Evolutionary conservation across 2,797 vertebrate genomes (phyloP).

Genomic region (Aphelocoma californica): DNA sequence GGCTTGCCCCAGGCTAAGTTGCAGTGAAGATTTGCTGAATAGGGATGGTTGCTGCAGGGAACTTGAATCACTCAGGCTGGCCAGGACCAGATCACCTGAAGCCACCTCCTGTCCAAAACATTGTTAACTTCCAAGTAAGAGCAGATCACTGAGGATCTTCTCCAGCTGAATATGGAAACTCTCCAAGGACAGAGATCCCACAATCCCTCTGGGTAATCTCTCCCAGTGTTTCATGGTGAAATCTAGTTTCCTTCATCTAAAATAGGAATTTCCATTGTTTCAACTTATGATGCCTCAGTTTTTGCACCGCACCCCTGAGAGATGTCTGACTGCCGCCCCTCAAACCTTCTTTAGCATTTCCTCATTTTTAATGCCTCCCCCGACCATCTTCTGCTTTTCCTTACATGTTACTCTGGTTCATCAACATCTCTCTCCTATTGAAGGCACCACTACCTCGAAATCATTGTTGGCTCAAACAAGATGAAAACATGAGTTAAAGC

Average conservation of each 20-base stretch:
- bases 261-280: neutral
- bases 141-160: neutral
- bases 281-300: neutral
- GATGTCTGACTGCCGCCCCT: neutral
- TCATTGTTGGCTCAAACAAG: neutral
- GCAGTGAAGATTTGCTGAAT: neutral
- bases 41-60: neutral
- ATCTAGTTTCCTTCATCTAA: neutral
- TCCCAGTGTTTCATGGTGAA: neutral
- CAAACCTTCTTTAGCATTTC: neutral
- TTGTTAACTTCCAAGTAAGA: neutral
- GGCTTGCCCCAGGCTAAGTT: accelerated
- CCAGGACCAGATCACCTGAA: neutral
- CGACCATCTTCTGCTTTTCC: neutral
- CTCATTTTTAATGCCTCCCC: neutral
- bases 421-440: neutral
- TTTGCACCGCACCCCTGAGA: neutral
- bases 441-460: neutral
- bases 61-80: neutral
- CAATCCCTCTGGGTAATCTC: neutral
- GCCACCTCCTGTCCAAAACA: neutral
- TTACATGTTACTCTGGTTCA: neutral
- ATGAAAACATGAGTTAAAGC: neutral
- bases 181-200: neutral
- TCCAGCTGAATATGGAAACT: neutral